These are phyloP conservation scores for Sciurus carolinensis DNA, from an alignment of 2,797 vertebrate species.

Conservation along the genomic window DNA sequence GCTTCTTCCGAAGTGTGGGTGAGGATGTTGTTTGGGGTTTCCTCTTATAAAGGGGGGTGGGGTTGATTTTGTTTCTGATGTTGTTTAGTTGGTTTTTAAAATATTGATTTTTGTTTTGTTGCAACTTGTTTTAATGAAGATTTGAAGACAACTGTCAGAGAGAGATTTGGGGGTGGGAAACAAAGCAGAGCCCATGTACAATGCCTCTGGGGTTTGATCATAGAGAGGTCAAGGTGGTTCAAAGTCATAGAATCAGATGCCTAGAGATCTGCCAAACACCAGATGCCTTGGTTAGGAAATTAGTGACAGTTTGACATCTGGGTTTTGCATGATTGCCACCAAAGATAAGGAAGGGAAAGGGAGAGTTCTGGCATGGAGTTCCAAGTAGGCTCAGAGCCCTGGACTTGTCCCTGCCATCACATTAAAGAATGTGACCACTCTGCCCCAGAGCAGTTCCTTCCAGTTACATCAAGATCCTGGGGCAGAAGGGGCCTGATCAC, in stretches of 20 bases:
- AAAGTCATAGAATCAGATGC: constrained; percentile 47
- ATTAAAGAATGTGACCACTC: constrained; percentile 53
- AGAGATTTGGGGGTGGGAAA: background rate
- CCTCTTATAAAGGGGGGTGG: background rate
- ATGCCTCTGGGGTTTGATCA: background rate
- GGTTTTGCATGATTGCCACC: background rate
- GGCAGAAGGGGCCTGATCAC: background rate
- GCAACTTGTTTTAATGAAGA: background rate
- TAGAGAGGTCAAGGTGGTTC: constrained; percentile 39
- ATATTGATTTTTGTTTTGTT: background rate
- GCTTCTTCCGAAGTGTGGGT: constrained; percentile 13
- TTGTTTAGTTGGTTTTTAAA: background rate
- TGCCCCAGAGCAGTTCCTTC: background rate
- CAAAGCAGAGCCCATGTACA: background rate
- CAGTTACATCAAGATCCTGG: background rate
- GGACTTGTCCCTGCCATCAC: constrained; percentile 12
- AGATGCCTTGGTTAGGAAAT: constrained; percentile 78
- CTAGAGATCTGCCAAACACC: constrained; percentile 53
- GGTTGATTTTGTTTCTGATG: background rate
- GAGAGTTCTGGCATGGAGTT: background rate
- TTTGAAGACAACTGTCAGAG: background rate
- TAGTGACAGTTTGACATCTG: constrained; percentile 60
- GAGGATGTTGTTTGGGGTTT: constrained; percentile 55
- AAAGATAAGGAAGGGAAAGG: constrained; percentile 59
- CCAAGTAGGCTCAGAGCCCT: constrained; percentile 49